Base-by-base conservation (phyloP, 2,797 vertebrate species). In the Ctenopoma kingsleyae region DNA sequence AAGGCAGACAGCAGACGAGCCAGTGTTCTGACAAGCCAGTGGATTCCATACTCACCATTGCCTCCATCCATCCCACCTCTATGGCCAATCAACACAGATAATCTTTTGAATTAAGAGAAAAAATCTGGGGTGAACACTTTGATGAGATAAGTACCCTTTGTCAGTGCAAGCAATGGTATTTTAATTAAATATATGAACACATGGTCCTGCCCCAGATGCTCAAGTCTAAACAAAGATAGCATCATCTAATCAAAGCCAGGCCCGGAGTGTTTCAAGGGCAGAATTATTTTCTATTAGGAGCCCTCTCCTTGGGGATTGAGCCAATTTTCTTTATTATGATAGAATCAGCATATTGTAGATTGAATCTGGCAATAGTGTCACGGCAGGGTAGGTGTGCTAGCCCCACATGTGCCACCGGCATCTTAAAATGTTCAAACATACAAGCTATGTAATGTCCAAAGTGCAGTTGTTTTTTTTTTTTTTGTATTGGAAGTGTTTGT, bases 311-410 rank as follows among this genome's bases (percentile, higher is more conserved):
- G 79, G 95, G 95, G 95, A 95, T 93, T 91, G 91, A 95, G 93
- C 84, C 95, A 96, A 96, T 97, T 96, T 95, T 96, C 95, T 94
- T 92, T 93, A 94, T 95, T 95, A 95, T 94, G 96, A 97, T 96
- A 93, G 93, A 96, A 97, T 96, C 95, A 96, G 94, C 93, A 95
- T 95, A 96, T 93, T 94, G 94, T 91, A 95, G 94, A 95, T 95
- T 92, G 94, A 92, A 94, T 89, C 85, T 81, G 84, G 71, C 79
- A 96, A 96, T 96, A 95, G 89, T 86, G 93, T 95, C 92, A 92
- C 67, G 63, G 91, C 80, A 82, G 87, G 89, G 90, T 87, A 85
- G 91, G 86, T 25, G 46, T 56, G 87, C 85, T 67, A 82, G 81
- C 86, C 78, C 85, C 69, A 64, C 81, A 76, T 76, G 78, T 76